Evolutionary conservation across 1,140 invertebrate species (phyloP), one percentile per base, ranked within the genome.

Genomic region (Drosophila eugracilis): DNA sequence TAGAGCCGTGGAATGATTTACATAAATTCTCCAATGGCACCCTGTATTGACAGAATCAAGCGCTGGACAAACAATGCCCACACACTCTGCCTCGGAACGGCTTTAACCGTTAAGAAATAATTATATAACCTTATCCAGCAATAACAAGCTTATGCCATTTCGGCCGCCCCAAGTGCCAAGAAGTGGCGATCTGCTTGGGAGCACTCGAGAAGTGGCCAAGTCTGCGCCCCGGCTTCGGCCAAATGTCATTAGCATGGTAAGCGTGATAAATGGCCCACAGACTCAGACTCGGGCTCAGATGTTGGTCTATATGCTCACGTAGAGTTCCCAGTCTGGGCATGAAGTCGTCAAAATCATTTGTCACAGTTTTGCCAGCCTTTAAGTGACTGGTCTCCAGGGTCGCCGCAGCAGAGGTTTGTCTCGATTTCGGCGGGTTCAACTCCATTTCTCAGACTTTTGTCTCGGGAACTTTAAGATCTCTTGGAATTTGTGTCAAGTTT

Each of bases 241-340:
- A 83, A 80, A 77, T 85, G 77, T 85, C 81, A 85, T 85, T 85
- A 85, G 81, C 81, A 78, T 85, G 71, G 81, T 85, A 88, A 88
- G 83, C 81, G 85, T 85, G 81, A 85, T 88, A 85, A 88, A 85
- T 85, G 81, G 72, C 74, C 55, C 66, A 74, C 78, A 80, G 67
- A 54, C 80, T 74, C 72, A 41, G n/a, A n/a, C n/a, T n/a, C n/a
- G n/a, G n/a, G n/a, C n/a, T n/a, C 41, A 42, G 63, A 77, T 57
- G 58, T 21, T 83, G 69, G 48, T 60, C 48, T 58, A 57, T 60
- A 39, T 60, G 75, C 26, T 22, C 45, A 28, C 34, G 36, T 69
- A 39, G 34, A 36, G 42, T 53, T 57, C 41, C 59, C 50, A 57
- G 66, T 77, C 39, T 66, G 60, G 53, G 81, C 77, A 80, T 85